phyloP scores from a whole-genome alignment of 2,888 invertebrate genomes.

The Platycnemis pennipes region DNA sequence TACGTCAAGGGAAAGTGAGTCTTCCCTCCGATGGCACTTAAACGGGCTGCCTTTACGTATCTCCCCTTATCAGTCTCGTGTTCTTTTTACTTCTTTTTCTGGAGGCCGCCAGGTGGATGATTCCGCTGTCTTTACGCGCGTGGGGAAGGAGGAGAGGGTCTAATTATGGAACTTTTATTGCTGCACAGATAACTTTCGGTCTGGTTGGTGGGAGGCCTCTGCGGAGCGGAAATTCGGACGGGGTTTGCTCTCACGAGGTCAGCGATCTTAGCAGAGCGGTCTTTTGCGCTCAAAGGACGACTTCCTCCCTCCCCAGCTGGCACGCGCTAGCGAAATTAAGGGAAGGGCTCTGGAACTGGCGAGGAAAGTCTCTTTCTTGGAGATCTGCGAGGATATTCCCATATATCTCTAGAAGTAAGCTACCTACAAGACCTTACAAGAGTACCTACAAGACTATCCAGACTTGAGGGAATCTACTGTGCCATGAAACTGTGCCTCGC shows the following conservation, averaged over 20 bases:
- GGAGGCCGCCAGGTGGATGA: conserved; percentile 27
- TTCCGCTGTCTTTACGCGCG: background rate
- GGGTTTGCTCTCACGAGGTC: background rate
- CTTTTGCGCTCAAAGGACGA: background rate
- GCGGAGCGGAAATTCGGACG: background rate
- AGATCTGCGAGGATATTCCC: too few relatives aligned
- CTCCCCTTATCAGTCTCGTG: conserved; percentile 2
- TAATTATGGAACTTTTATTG: conserved; percentile 39
- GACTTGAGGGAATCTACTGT: too few relatives aligned
- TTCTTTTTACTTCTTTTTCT: background rate
- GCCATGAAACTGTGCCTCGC: too few relatives aligned
- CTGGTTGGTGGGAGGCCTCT: background rate
- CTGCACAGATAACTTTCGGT: conserved; percentile 8
- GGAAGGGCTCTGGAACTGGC: background rate
- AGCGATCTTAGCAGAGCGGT: background rate
- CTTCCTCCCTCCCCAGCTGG: background rate
- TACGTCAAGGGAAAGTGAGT: background rate
- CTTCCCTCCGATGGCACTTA: background rate
- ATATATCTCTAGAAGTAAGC: too few relatives aligned
- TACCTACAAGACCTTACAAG: too few relatives aligned
- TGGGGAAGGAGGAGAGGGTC: background rate
- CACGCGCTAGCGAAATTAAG: background rate
- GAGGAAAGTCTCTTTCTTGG: background rate
- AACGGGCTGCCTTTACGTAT: background rate
- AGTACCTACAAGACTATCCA: too few relatives aligned